Conservation (phyloP, 1,140 invertebrate species). For the Aphis craccivora region DNA sequence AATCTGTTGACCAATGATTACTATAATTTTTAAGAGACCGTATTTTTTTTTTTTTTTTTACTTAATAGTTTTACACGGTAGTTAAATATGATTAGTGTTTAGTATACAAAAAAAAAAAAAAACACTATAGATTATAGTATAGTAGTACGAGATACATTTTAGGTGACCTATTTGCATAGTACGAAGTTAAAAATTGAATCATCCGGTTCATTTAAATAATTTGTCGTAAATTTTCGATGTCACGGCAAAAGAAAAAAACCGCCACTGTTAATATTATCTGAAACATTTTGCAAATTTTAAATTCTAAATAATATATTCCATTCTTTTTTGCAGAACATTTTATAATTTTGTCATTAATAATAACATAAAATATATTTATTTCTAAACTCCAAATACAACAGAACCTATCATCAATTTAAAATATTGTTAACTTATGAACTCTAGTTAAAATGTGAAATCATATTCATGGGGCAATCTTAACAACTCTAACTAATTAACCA, state of each 20-base stretch:
- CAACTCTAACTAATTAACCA: not conserved
- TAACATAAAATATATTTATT: not conserved
- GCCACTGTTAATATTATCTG: not conserved
- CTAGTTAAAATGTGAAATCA: not conserved
- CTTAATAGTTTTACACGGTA: too few species aligned
- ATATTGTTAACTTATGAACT: not conserved
- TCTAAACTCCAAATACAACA: not conserved
- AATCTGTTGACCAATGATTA: not conserved
- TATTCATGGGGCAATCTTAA: not conserved
- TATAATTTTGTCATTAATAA: not conserved
- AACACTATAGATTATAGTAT: not conserved
- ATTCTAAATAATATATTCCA: not conserved
- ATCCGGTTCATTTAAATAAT: not conserved
- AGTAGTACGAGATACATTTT: not conserved
- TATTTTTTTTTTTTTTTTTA: not conserved
- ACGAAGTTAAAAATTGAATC: not conserved
- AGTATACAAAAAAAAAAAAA: not conserved
- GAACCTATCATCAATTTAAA: not conserved
- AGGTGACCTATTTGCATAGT: not conserved
- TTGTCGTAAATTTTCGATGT: not conserved
- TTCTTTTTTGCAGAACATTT: not conserved
- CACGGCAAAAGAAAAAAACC: not conserved
- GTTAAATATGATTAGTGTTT: not conserved
- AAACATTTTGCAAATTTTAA: not conserved
- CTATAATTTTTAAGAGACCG: not conserved